Percentiles rank a stretch among this genome's conserved stretches.
Conservation (phyloP, 2,113 vertebrate genomes). For the Meles meles region DNA sequence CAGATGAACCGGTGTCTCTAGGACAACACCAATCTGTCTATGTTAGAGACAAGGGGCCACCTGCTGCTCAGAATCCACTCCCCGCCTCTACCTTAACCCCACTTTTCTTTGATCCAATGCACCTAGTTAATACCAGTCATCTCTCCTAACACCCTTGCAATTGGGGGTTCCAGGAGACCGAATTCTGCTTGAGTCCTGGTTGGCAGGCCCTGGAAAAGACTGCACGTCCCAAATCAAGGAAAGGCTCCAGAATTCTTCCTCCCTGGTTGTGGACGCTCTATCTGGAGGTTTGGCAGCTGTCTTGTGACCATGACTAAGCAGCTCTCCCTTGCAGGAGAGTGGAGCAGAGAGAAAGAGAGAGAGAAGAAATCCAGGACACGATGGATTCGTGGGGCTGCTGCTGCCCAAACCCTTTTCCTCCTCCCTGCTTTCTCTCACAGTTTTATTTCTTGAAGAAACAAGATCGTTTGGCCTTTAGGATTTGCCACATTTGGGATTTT, state of each 20-base stretch:
- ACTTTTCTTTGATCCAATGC: too few relatives aligned
- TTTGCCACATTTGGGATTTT: not conserved
- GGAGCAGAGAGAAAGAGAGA: not conserved
- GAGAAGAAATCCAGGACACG: not conserved
- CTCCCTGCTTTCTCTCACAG: not conserved
- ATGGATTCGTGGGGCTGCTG: not conserved
- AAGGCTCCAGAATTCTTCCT: not conserved
- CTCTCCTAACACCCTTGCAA: not conserved
- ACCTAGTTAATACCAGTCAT: not conserved
- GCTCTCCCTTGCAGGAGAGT: not conserved
- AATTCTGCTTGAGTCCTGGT: accelerated
- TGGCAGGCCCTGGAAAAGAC: not conserved
- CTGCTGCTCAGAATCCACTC: not conserved
- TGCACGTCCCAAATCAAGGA: not conserved
- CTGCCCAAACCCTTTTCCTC: not conserved
- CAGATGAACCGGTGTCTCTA: not conserved
- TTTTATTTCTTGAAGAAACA: not conserved
- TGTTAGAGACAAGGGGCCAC: not conserved
- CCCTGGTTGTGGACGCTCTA: not conserved
- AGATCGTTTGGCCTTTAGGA: not conserved
- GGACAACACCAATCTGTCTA: not conserved
- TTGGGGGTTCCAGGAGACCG: not conserved
- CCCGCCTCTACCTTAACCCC: too few relatives aligned
- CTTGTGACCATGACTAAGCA: not conserved
- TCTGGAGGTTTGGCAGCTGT: not conserved